These are phyloP conservation scores for Tarsius wallacei DNA, from an alignment of 2,797 vertebrate genomes.

Conservation along the genomic window DNA sequence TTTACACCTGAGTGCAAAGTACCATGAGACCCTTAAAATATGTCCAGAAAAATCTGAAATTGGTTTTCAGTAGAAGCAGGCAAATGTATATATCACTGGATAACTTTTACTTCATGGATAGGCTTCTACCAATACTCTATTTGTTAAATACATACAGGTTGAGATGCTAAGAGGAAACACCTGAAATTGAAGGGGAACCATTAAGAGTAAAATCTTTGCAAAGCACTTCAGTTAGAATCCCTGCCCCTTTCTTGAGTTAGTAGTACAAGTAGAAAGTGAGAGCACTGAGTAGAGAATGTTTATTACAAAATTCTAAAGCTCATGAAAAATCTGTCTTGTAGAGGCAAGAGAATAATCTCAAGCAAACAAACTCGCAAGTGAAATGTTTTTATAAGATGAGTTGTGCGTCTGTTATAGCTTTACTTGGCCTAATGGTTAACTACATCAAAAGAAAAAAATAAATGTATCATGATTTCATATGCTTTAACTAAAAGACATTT, in stretches of 20 bases:
- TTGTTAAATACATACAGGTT: background rate
- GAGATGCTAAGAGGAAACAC: background rate
- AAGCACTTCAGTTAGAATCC: background rate
- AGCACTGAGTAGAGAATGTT: background rate
- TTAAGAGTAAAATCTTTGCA: slow-evolving; percentile 28
- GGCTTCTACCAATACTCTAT: background rate
- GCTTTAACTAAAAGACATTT: slow-evolving; percentile 58
- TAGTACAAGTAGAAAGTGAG: background rate
- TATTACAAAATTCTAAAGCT: background rate
- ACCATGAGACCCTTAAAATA: background rate
- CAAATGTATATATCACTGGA: background rate
- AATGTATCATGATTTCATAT: slow-evolving; percentile 60
- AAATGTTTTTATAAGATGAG: slow-evolving; percentile 70
- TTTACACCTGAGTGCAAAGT: background rate
- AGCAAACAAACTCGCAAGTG: slow-evolving; percentile 45
- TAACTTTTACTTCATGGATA: background rate
- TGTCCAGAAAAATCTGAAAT: background rate
- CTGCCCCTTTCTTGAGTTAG: background rate
- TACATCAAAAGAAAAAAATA: slow-evolving; percentile 66
- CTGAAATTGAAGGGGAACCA: background rate
- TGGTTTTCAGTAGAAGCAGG: background rate
- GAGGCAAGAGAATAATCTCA: slow-evolving; percentile 59
- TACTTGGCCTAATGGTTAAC: slow-evolving; percentile 54
- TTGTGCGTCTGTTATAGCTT: slow-evolving; percentile 20
- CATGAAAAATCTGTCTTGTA: slow-evolving; percentile 58